Evolutionary conservation across 2,113 vertebrate genomes (phyloP).

Genomic region (Sceloporus undulatus): DNA sequence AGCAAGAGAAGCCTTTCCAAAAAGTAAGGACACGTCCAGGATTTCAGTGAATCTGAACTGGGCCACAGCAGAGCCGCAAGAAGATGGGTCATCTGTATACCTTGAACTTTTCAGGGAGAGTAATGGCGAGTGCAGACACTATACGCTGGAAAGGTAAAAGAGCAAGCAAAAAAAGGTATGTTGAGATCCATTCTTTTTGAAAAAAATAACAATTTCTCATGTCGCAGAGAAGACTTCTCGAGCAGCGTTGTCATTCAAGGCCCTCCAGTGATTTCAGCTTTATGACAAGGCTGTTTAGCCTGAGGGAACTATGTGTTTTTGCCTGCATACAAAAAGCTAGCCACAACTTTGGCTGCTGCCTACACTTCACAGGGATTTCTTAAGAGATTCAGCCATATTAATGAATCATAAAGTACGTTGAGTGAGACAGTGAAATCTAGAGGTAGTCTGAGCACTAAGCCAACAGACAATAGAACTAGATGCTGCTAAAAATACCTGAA

Average conservation of each 20-base stretch:
- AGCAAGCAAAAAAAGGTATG: background rate
- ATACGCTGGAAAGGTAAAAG: too few species aligned
- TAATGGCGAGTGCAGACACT: background rate
- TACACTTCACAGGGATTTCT: background rate
- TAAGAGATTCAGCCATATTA: background rate
- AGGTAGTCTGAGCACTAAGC: background rate
- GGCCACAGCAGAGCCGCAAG: too few species aligned
- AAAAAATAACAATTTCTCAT: background rate
- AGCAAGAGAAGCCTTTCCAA: background rate
- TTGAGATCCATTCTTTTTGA: too few species aligned
- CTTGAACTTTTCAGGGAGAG: background rate
- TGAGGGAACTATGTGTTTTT: background rate
- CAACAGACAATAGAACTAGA: background rate
- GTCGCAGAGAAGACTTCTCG: background rate
- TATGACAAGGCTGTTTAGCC: constrained; percentile 1
- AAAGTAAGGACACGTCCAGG: background rate
- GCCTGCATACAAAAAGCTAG: background rate
- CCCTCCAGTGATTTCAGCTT: background rate
- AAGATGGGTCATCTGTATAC: background rate
- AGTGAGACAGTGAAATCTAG: background rate
- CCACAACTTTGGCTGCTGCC: background rate
- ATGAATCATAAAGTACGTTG: background rate
- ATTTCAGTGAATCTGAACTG: background rate
- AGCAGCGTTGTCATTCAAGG: background rate
- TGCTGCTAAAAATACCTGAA: background rate